Evolutionary conservation across 2,113 vertebrate species (phyloP), one percentile per base, ranked within the genome.

Genomic region (Apistogramma diplotaenia): DNA sequence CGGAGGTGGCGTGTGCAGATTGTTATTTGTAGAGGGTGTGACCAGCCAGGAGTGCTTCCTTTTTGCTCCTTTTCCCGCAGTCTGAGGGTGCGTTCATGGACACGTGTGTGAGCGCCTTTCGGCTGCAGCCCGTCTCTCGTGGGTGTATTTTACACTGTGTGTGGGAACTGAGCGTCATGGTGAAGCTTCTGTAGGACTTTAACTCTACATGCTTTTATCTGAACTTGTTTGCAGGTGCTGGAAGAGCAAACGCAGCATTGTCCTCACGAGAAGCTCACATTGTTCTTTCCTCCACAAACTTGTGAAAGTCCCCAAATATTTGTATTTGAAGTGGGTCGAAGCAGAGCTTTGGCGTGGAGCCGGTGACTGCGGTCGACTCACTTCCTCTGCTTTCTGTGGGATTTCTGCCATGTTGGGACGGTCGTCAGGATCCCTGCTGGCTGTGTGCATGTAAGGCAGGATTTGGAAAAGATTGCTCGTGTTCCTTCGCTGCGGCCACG

Each of bases 11-110:
- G 87, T 94, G 88, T 91, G 87, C 90, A 91, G 86, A 91, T 89
- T 94, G 92, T 93, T 95, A 92, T 94, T 94, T 95, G 92, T 89
- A 43, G 92, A 94, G 94, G 95, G 94, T 92, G 94, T 95, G 93
- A 91, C 91, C 92, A 21, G 82, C 85, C 83, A 80, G 87, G 59
- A 91, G 83, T 15, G 85, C 87, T 93, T 93, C 92, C 92, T 92
- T 86, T 90, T 73, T 76, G 57, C 85, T 85, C 80, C 87, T 57
- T 86, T 76, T 78, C 65, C 82, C 11, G n/a, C 56, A 67, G 79
- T 84, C 61, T 56, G 76, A 55, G 78, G 15, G 61, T 49, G n/a
- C 31, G 3, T 76, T 58, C 60, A 60, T 35, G 49, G 37, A 31
- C 35, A 65, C 35, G 25, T 78, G 78, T 54, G 37, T 2, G 3